Evolutionary conservation across 2,888 invertebrate species (phyloP), one percentile per base, ranked within the genome.

Genomic region (Pollenia angustigena): DNA sequence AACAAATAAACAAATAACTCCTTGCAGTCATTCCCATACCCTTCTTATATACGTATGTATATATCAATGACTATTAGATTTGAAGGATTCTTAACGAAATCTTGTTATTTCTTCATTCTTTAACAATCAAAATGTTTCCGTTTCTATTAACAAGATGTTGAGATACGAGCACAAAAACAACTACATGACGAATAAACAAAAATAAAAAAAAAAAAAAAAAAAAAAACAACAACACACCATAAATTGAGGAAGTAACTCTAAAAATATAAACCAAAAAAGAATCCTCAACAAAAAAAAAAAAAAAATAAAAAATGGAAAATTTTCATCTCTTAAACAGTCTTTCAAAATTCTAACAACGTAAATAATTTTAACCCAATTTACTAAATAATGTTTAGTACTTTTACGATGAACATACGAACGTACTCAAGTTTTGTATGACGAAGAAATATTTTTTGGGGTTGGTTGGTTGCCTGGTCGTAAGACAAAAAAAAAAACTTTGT

Each of bases 301-400:
- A 12, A 11, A 32, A 54, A 18, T 54, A 1, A 48, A 32, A 48
- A 48, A 2, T 16, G n/a, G 54, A 76, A 78, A 23, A 58, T 14
- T 40, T 42, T 69, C 32, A 56, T 11, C 16, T 54, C 10, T 40
- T 46, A 32, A 80, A 75, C 11, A 64, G 68, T 75, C 68, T 68
- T 81, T 48, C 9, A 16, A 82, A 76, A 82, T 82, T 69, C 76
- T 64, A 71, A 71, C 56, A 78, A 83, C 71, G 76, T 69, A 82
- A 62, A 69, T 46, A 82, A 76, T 82, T 76, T 69, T 62, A 82
- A 82, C 69, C 40, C 58, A 76, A 82, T 82, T 82, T 75, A 60
- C 18, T 54, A 76, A 76, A 82, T 76, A 32, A 69, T 76, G 76
- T 82, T 82, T 46, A 76, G 69, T 50, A 32, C 12, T 54, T 82